Evolutionary conservation across 1,140 invertebrate species (phyloP).

Genomic region (Harlomillsia oculata): DNA sequence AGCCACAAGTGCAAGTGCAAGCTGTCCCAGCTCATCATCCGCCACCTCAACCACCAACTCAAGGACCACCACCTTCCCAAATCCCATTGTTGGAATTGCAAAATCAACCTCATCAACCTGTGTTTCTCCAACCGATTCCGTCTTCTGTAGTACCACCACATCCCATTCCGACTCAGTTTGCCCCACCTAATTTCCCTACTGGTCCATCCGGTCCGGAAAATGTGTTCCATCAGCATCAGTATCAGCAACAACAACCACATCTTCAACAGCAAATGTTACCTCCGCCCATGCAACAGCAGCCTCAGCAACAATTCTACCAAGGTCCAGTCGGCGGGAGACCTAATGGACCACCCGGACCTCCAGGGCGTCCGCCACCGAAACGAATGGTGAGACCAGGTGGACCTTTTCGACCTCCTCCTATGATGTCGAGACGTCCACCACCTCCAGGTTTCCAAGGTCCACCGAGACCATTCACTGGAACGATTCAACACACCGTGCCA

Average conservation of each 20-base stretch:
- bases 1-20: too few relatives aligned
- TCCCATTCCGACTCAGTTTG: too few relatives aligned
- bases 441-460: conserved; percentile 9
- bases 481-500: conserved; percentile 3
- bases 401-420: not conserved
- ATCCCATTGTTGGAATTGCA: too few relatives aligned
- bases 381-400: not conserved
- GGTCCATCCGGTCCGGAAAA: conserved; percentile 1
- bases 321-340: not conserved
- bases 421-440: not conserved
- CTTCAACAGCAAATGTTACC: conserved; percentile 13
- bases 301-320: conserved; percentile 6
- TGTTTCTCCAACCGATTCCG: too few relatives aligned
- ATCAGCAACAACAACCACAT: conserved; percentile 1
- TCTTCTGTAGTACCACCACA: too few relatives aligned
- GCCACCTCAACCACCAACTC: too few relatives aligned
- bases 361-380: conserved; percentile 4
- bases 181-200: too few relatives aligned
- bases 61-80: too few relatives aligned
- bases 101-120: too few relatives aligned
- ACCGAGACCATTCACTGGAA: conserved; percentile 8
- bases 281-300: conserved; percentile 9
- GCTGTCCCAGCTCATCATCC: too few relatives aligned
- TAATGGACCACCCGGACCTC: not conserved
- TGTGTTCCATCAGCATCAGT: not conserved